Evolutionary conservation across 2,113 vertebrate genomes (phyloP), one percentile per base, ranked within the genome.

Genomic region (Microtus montanus): DNA sequence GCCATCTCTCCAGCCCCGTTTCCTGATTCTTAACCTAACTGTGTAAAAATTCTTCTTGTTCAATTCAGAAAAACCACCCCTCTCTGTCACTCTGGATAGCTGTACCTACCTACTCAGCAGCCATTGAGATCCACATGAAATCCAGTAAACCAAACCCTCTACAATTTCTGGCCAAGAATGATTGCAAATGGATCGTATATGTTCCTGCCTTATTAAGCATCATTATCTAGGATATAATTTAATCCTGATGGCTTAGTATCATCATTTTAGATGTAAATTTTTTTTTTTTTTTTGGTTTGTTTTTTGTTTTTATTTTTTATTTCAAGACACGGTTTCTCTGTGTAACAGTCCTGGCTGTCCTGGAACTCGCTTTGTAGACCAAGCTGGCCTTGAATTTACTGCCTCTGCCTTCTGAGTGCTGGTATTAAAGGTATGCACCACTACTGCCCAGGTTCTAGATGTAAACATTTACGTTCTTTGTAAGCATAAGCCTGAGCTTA

Each of bases 1-100:
- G 17, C 54, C 54, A 20, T 58, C 54, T 58, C 54, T 58, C 17
- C 54, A 58, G 54, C 54, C 54, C 54, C 90, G 68, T 68, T 95
- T 97, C 75, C 78, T 89, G 66, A 82, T 93, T 87, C 95, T 47
- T 87, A 83, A 92, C 93, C 87, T 90, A 47, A 85, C 87, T 90
- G 85, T 90, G 33, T 95, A 71, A 91, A 87, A 94, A 87, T 70
- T 66, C 13, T 75, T 61, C 49, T 77, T 87, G 30, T 88, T 92
- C 74, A 44, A 58, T 94, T 80, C 44, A 92, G 77, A 93, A 90
- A 96, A 70, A 86, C 63, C 63, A 66, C 30, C 12, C 28, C 28
- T 28, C 64, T 30, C 11, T 30, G 28, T 80, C 87, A 30, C 74
- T 90, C 71, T 78, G 88, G 80, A 64, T 19, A 73, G 75, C 47